These are phyloP conservation scores for Ostrea denselamellosa DNA, from an alignment of 1,140 invertebrate genomes.

Conservation along the genomic window DNA sequence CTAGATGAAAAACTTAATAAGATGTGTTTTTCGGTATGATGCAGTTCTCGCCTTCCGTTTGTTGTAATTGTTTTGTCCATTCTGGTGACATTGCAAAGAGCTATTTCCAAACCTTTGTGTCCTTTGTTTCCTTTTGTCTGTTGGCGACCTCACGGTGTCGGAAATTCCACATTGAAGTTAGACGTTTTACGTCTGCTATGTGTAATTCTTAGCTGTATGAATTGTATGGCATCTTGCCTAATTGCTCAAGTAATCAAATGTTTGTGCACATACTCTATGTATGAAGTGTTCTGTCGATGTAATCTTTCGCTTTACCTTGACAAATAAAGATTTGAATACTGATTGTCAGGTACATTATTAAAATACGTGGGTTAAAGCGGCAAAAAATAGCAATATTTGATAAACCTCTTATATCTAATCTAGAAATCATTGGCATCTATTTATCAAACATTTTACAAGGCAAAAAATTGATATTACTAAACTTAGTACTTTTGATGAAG, in stretches of 20 bases:
- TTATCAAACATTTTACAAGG: background rate
- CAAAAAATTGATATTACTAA: background rate
- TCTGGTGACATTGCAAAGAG: too few relatives aligned
- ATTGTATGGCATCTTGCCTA: constrained; percentile 24
- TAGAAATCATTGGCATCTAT: background rate
- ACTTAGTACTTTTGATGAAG: background rate
- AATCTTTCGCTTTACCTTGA: constrained; percentile 10
- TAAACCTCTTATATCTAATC: background rate
- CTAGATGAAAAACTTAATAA: too few relatives aligned
- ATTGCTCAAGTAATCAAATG: constrained; percentile 32
- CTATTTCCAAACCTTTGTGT: too few relatives aligned
- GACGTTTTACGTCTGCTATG: background rate
- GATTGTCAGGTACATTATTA: background rate
- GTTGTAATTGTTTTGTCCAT: too few relatives aligned
- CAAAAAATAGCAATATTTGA: background rate
- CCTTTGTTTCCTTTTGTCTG: background rate
- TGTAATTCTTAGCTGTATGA: background rate
- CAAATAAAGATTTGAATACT: background rate
- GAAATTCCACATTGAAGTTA: constrained; percentile 7
- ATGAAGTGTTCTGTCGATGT: background rate
- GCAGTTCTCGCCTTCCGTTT: too few relatives aligned
- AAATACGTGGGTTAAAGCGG: background rate
- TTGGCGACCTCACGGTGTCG: background rate
- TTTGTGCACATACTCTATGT: constrained; percentile 12
- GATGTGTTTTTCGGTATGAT: too few relatives aligned